Conservation (phyloP, 2,113 vertebrate genomes). For the Cheirogaleus medius region DNA sequence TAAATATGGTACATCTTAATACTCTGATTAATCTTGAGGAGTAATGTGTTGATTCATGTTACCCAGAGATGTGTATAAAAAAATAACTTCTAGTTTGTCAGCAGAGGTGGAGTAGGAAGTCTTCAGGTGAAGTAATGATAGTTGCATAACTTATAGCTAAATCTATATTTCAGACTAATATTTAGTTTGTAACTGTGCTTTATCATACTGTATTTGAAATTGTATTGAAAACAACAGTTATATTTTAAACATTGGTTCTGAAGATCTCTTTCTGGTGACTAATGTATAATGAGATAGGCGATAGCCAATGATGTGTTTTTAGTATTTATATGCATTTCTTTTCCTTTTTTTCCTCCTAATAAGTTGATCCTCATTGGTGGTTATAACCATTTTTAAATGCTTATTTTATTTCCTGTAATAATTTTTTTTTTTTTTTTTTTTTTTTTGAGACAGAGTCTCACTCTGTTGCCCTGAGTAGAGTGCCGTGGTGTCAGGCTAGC, state of each 20-base stretch:
- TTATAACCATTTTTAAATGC: background rate
- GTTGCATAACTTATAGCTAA: background rate
- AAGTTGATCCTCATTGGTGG: background rate
- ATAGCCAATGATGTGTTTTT: background rate
- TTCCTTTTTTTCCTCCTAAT: background rate
- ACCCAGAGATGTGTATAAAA: background rate
- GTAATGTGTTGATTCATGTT: slow-evolving; percentile 5
- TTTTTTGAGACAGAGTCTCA: too few relatives aligned
- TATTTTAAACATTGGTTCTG: background rate
- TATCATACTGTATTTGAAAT: background rate
- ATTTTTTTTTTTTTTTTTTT: background rate
- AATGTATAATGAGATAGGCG: background rate
- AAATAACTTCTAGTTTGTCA: background rate
- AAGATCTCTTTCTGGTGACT: background rate
- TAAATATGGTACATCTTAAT: background rate
- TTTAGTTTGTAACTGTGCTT: background rate
- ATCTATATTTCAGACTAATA: background rate
- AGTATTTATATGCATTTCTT: background rate
- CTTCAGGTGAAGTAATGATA: background rate
- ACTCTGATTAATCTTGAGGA: slow-evolving; percentile 11
- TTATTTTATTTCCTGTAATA: background rate
- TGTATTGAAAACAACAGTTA: background rate
- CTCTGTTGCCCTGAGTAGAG: too few relatives aligned
- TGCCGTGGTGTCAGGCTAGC: too few relatives aligned
- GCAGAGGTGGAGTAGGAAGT: slow-evolving; percentile 33